phyloP scores from a whole-genome alignment of 2,113 vertebrate genomes.

The Lucifuga dentata region DNA sequence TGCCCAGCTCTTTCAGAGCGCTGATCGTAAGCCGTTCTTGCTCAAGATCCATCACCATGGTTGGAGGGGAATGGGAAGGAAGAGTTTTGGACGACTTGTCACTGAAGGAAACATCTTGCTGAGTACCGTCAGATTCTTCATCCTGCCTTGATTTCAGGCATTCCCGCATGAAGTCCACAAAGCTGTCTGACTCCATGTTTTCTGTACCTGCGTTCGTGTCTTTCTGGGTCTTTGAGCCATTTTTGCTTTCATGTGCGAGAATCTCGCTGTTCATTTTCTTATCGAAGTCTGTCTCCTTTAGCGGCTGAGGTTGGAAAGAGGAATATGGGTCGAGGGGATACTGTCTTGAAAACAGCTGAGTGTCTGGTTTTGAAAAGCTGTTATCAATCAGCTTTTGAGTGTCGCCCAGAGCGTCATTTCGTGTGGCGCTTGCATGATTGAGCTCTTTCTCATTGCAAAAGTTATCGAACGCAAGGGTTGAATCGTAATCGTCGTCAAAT shows the following conservation, averaged over 20 bases:
- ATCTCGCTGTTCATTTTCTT: slow-evolving; percentile 21
- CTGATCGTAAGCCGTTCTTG: slow-evolving; percentile 87
- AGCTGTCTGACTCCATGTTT: slow-evolving; percentile 70
- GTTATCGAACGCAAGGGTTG: slow-evolving; percentile 45
- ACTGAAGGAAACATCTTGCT: slow-evolving; percentile 8
- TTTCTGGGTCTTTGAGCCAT: slow-evolving; percentile 12
- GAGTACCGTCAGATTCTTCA: slow-evolving; percentile 56
- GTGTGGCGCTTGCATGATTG: slow-evolving; percentile 26
- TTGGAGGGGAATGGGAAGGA: slow-evolving; percentile 48
- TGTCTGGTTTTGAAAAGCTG: slow-evolving; percentile 21
- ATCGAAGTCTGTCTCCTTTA: slow-evolving; percentile 39
- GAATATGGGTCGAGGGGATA: slow-evolving; percentile 68
- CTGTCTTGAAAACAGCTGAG: slow-evolving; percentile 44
- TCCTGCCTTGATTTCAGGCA: slow-evolving; percentile 81
- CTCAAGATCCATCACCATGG: slow-evolving; percentile 81
- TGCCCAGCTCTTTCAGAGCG: slow-evolving; percentile 85
- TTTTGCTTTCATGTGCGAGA: slow-evolving; percentile 18
- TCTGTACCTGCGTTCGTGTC: slow-evolving; percentile 45
- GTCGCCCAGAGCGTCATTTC: slow-evolving; percentile 18
- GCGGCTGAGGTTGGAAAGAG: slow-evolving; percentile 55
- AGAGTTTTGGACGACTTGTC: slow-evolving; percentile 20
- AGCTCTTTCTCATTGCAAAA: slow-evolving; percentile 29
- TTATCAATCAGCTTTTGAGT: slow-evolving; percentile 33
- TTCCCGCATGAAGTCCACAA: slow-evolving; percentile 86
- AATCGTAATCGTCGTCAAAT: slow-evolving; percentile 70